A percentile compares a stretch with the other conserved stretches of the same genome.
Conservation (phyloP, 2,888 invertebrate genomes). For the Cephus pygmeus region DNA sequence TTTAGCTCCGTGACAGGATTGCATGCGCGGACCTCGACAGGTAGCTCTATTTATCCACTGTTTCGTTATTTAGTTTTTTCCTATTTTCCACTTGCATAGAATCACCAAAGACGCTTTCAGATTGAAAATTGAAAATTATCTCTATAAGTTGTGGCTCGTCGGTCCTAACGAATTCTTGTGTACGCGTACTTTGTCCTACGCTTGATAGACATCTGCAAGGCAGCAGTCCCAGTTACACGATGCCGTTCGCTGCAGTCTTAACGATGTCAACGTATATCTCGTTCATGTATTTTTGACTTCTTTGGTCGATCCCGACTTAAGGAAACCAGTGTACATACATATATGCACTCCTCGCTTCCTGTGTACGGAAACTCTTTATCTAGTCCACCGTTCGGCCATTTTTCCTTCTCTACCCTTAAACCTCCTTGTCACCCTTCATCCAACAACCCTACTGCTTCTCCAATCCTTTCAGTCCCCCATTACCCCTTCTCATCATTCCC, state of each 20-base stretch:
- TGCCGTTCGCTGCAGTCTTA: not conserved
- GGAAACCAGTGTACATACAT: not conserved
- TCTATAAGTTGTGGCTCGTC: not conserved
- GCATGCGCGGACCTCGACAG: not conserved
- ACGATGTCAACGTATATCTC: not conserved
- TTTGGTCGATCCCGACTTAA: not conserved
- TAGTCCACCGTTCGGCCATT: not conserved
- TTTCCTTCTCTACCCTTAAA: not conserved
- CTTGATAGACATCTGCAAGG: not conserved
- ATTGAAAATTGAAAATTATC: not conserved
- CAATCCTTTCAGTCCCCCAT: slow-evolving; percentile 13
- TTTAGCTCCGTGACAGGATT: not conserved
- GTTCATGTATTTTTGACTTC: not conserved
- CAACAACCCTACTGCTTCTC: not conserved
- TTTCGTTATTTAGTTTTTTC: not conserved
- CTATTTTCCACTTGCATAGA: not conserved
- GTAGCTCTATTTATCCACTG: not conserved
- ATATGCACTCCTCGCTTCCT: not conserved
- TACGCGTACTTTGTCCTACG: not conserved
- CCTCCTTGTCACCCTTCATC: not conserved
- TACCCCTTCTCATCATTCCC: slow-evolving; percentile 1
- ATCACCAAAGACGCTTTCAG: not conserved
- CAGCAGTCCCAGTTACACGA: not conserved
- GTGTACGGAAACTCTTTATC: not conserved
- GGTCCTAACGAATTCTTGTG: not conserved